A percentile compares a stretch with the other conserved stretches of the same genome.
phyloP scores from a whole-genome alignment of 2,888 invertebrate species.

The Drosophila kuntzei region DNA sequence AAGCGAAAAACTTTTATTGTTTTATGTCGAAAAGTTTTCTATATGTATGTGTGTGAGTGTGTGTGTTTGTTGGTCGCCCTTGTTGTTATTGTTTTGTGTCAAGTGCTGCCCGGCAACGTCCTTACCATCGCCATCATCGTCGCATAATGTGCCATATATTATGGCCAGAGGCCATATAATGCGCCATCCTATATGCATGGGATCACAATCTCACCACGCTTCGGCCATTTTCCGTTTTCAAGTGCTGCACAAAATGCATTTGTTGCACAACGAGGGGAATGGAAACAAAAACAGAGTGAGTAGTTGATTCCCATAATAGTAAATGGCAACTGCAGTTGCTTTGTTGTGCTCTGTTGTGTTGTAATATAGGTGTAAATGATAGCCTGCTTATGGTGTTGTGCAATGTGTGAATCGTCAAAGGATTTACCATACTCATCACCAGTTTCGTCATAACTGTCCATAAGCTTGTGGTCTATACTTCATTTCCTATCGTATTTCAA shows the following conservation, averaged over 20 bases:
- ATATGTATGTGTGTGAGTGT: conserved; percentile 23
- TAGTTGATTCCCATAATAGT: conserved; percentile 29
- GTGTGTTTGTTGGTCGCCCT: conserved; percentile 10
- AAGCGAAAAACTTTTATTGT: conserved; percentile 82
- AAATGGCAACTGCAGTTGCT: conserved; percentile 38
- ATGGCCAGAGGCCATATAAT: conserved; percentile 67
- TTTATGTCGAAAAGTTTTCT: conserved; percentile 72
- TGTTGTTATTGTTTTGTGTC: conserved; percentile 50
- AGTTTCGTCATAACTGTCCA: conserved; percentile 6
- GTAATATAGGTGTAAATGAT: conserved; percentile 67
- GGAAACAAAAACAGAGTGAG: neutral
- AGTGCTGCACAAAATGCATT: conserved; percentile 65
- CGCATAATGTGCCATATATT: conserved; percentile 71
- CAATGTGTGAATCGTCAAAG: conserved; percentile 40
- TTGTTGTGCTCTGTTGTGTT: conserved; percentile 4
- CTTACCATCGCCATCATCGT: conserved; percentile 23
- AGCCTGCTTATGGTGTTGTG: conserved; percentile 53
- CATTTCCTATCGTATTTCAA: conserved; percentile 7
- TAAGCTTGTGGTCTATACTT: conserved; percentile 14
- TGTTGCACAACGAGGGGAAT: conserved; percentile 1
- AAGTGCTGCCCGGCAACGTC: conserved; percentile 42
- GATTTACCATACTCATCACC: neutral
- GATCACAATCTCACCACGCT: conserved; percentile 46
- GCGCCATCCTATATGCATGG: conserved; percentile 72
- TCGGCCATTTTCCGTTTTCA: conserved; percentile 54